Evolutionary conservation across 2,113 vertebrate species (phyloP).

Genomic region (Thoracochromis brauschi): DNA sequence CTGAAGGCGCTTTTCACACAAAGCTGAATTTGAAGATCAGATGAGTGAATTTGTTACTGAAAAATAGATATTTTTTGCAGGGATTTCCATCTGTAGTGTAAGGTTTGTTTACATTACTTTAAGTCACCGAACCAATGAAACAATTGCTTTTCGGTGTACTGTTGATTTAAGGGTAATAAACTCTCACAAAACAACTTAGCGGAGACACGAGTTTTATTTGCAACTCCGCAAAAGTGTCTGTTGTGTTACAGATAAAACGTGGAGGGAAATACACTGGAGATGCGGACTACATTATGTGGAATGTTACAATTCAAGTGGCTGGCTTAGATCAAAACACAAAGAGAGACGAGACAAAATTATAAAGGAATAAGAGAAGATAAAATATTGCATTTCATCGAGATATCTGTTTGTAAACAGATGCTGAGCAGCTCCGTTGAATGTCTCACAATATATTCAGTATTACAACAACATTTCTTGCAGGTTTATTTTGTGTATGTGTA

Average conservation of each 20-base stretch:
- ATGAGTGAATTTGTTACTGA: not conserved
- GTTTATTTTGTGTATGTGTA: slow-evolving; percentile 17
- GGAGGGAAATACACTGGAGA: slow-evolving; percentile 14
- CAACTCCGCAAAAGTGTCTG: slow-evolving; percentile 36
- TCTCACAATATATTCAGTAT: slow-evolving; percentile 24
- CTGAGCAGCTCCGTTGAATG: slow-evolving; percentile 25
- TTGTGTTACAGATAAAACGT: slow-evolving; percentile 39
- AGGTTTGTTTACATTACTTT: not conserved
- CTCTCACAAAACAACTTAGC: not conserved
- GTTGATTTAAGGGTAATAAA: not conserved
- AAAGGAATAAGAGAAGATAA: slow-evolving; percentile 22
- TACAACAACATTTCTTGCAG: slow-evolving; percentile 1
- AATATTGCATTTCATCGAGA: slow-evolving; percentile 59
- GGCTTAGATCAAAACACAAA: slow-evolving; percentile 25
- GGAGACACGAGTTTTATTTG: slow-evolving; percentile 57
- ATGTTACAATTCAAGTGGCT: slow-evolving; percentile 56
- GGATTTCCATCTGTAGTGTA: not conserved
- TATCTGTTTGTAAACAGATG: slow-evolving; percentile 25
- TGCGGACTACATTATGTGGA: slow-evolving; percentile 47
- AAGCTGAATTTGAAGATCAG: not conserved
- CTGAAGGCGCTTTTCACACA: not conserved
- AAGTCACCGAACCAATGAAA: not conserved
- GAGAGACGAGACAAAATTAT: slow-evolving; percentile 3
- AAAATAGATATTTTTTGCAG: not conserved
- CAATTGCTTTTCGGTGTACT: not conserved